Percentiles rank a stretch among this genome's conserved stretches.
phyloP scores from a whole-genome alignment of 1,140 invertebrate genomes.

The Sarcophaga bullata region DNA sequence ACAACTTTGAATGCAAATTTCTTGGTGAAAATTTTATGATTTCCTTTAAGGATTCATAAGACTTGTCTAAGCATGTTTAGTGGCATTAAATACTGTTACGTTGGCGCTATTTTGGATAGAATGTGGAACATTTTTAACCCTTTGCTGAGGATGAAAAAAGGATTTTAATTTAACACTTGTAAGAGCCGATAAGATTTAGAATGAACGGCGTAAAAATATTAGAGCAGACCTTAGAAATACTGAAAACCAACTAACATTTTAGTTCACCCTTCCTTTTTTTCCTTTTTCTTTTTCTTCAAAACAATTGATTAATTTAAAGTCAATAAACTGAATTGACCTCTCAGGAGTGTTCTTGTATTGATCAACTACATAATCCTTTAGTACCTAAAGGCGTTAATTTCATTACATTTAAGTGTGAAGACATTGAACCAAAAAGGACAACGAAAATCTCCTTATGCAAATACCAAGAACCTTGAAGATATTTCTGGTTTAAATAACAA shows the following conservation, averaged over 20 bases:
- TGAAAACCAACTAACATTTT: too few relatives aligned
- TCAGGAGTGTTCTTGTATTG: not conserved
- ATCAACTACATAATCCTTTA: too few relatives aligned
- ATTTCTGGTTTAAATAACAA: slow-evolving; percentile 26
- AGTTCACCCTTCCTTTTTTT: too few relatives aligned
- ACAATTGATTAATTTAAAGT: too few relatives aligned
- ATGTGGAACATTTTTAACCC: not conserved
- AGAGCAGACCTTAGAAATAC: too few relatives aligned
- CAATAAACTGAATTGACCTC: not conserved
- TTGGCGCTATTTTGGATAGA: not conserved
- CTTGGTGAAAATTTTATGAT: too few relatives aligned
- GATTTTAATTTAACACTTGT: not conserved
- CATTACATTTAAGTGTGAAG: not conserved
- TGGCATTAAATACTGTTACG: not conserved
- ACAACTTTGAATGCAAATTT: not conserved
- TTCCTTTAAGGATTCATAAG: slow-evolving; percentile 1
- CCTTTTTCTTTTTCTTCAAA: too few relatives aligned
- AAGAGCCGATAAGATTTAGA: not conserved
- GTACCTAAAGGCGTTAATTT: not conserved
- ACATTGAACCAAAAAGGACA: not conserved
- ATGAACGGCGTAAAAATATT: too few relatives aligned
- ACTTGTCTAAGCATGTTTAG: not conserved
- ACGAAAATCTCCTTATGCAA: not conserved
- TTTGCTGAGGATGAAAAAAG: not conserved
- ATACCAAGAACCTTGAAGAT: not conserved